Percentiles rank a stretch among this genome's conserved stretches.
These are phyloP conservation scores for Lordiphosa andalusiaca DNA, from an alignment of 2,888 invertebrate genomes.

Conservation along the genomic window DNA sequence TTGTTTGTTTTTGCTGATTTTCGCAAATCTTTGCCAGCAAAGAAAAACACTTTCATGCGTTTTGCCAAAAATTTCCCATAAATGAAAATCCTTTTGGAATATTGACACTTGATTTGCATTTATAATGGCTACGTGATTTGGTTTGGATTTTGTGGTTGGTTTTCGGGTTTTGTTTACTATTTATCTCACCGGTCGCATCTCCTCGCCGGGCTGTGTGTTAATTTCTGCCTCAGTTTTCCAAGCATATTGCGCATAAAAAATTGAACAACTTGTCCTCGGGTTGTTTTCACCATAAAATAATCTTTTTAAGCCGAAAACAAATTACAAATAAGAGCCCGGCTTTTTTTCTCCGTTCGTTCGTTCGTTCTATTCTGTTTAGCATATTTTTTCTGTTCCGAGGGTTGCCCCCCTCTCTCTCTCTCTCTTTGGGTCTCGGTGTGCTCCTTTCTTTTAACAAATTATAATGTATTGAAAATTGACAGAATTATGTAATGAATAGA, in stretches of 20 bases:
- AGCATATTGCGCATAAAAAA: slow-evolving; percentile 37
- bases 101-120: slow-evolving; percentile 75
- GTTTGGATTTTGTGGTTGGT: slow-evolving; percentile 7
- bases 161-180: slow-evolving; percentile 16
- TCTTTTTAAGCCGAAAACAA: slow-evolving; percentile 71
- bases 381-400: slow-evolving; percentile 33
- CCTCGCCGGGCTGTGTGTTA: slow-evolving; percentile 4
- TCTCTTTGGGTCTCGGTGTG: background rate
- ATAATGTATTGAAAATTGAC: slow-evolving; percentile 79
- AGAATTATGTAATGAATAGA: slow-evolving; percentile 79
- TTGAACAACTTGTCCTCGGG: slow-evolving; percentile 55
- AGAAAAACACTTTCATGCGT: slow-evolving; percentile 26
- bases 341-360: no score
- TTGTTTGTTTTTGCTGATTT: slow-evolving; percentile 63
- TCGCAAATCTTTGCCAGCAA: slow-evolving; percentile 19
- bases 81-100: slow-evolving; percentile 58
- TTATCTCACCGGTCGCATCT: slow-evolving; percentile 7
- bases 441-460: slow-evolving; percentile 64
- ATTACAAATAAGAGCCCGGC: slow-evolving; percentile 31
- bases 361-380: slow-evolving; percentile 27
- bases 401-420: no score
- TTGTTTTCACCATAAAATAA: slow-evolving; percentile 75
- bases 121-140: slow-evolving; percentile 71
- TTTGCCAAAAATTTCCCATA: slow-evolving; percentile 44
- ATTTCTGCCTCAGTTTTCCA: slow-evolving; percentile 19